These are phyloP conservation scores for Poeciliopsis turneri DNA, from an alignment of 2,797 vertebrate genomes.

Conservation along the genomic window DNA sequence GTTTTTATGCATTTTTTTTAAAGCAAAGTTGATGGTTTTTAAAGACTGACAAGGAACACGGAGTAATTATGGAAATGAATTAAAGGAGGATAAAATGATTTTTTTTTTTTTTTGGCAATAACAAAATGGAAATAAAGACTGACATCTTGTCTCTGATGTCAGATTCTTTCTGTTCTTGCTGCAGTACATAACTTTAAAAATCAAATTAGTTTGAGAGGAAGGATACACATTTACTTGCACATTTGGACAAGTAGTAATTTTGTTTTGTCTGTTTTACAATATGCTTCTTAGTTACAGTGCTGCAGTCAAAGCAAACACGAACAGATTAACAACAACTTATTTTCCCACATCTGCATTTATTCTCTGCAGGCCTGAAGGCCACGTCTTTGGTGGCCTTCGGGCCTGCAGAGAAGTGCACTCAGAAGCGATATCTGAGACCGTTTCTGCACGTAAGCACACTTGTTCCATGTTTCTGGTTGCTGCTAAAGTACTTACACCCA, in stretches of 20 bases:
- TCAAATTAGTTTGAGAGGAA: neutral
- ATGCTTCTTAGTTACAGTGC: neutral
- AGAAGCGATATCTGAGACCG: slow-evolving; percentile 55
- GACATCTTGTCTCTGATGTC: neutral
- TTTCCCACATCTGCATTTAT: slow-evolving; percentile 42
- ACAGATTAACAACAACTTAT: slow-evolving; percentile 5
- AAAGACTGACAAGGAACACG: neutral
- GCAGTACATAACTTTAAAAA: neutral
- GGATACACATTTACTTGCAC: neutral
- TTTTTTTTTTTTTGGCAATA: neutral
- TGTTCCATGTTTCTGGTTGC: slow-evolving; percentile 48
- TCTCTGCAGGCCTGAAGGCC: slow-evolving; percentile 6
- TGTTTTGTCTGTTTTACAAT: neutral
- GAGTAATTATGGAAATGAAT: neutral
- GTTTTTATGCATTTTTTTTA: neutral
- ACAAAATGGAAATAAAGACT: neutral
- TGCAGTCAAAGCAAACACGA: slow-evolving; percentile 1
- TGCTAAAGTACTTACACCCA: slow-evolving; percentile 63
- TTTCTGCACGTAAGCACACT: slow-evolving; percentile 32
- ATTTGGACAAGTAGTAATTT: neutral
- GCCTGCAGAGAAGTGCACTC: slow-evolving; percentile 32
- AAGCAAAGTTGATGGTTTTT: neutral
- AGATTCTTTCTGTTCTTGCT: neutral
- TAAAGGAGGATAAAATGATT: neutral
- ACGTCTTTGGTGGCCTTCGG: slow-evolving; percentile 29